Conservation (phyloP, 2,113 vertebrate species). For the Bothrops jararaca region DNA sequence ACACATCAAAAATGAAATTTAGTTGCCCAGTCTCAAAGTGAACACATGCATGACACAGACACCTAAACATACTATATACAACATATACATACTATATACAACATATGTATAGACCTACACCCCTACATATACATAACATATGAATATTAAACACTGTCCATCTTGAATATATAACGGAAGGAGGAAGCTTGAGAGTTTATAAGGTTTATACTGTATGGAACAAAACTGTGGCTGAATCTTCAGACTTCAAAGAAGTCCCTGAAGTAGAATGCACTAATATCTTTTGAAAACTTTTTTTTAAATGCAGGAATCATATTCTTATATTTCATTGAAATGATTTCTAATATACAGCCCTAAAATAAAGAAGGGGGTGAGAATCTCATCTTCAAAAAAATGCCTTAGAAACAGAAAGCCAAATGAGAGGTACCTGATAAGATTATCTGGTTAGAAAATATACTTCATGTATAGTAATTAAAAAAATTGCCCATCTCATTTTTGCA, state of each 20-base stretch:
- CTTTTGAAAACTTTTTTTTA: neutral
- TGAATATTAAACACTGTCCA: no score
- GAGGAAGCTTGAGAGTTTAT: no score
- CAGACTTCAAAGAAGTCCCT: neutral
- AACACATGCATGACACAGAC: no score
- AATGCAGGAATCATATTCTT: neutral
- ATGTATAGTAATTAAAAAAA: neutral
- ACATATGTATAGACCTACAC: no score
- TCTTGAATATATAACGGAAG: no score
- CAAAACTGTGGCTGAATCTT: neutral
- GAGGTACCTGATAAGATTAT: neutral
- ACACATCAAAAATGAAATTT: no score
- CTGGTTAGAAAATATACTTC: neutral
- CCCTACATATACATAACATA: no score
- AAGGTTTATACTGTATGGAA: no score
- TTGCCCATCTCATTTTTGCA: no score
- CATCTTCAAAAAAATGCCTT: neutral
- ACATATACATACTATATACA: no score
- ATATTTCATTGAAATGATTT: conserved; percentile 2
- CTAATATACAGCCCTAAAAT: neutral
- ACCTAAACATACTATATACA: no score
- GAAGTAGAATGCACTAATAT: conserved; percentile 6
- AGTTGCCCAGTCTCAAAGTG: no score
- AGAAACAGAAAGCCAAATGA: neutral
- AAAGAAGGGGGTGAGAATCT: neutral